Base-by-base conservation (phyloP, 2,797 vertebrate genomes). In the Taenioides sp. region DNA sequence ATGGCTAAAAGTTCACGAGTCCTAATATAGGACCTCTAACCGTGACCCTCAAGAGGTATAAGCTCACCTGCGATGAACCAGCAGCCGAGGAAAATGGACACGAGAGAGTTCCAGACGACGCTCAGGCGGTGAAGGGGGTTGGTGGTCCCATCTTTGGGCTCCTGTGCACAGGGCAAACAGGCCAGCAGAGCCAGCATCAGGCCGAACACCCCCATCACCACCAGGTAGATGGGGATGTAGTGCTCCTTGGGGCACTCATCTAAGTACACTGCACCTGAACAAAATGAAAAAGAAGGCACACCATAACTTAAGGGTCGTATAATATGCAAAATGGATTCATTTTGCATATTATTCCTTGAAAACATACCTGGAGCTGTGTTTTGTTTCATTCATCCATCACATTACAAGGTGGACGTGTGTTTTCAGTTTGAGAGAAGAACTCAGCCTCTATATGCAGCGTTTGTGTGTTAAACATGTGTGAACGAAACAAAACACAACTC, bases 51-150 rank as follows among this genome's bases (percentile, higher is more conserved):
- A 34, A 57, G 54, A 3, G 11, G 54, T 17, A 4, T 27, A 59
- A 64, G 80, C 90, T 85, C 72, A 94, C 94, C 93, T 6, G 86
- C 66, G 1, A 94, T 93, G 52, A 93, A 88, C 93, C 94, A 94
- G 80, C 88, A 86, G 34, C 34, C 6, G 7, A 34, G 6, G 71
- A 89, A 78, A 61, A 91, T 0, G 0, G 82, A 75, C 1, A 75
- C 64, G 34, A 93, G 4, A 0, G 69, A 72, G 79, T 89, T 91
- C 87, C 88, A 92, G 31, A 17, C 0, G 0, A 0, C 7, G 84
- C 79, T 88, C 49, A 80, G 0, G 0, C 0, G 12, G 31, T 7
- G 67, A 5, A 87, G 62, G 0, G 18, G 7, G 54, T 17, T 86
- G 2, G 20, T 0, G 7, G 57, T 0, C 0, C 49, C 77, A 0